Percentiles rank a stretch among this genome's conserved stretches.
phyloP scores from a whole-genome alignment of 2,113 vertebrate genomes.

The Lepus timidus region DNA sequence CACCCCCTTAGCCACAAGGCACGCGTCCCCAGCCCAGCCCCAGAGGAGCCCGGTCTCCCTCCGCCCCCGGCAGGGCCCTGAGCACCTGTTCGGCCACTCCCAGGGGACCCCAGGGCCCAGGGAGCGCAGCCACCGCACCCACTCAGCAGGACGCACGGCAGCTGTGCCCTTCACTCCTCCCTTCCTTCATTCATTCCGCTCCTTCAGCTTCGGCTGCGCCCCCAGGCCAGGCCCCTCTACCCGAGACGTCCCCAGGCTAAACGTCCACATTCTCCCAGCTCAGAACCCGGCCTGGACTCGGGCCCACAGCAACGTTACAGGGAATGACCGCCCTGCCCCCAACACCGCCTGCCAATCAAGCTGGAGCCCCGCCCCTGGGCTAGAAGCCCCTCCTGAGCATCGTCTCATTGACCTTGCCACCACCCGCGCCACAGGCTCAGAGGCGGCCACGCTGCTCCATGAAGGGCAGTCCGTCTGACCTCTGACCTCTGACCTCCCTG shows the following conservation, averaged over 20 bases:
- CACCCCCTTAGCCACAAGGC: too few species aligned
- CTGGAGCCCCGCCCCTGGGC: too few species aligned
- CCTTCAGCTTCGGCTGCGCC: too few species aligned
- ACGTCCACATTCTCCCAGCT: not conserved
- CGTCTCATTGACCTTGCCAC: too few species aligned
- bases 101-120: too few species aligned
- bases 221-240: not conserved
- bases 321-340: not conserved
- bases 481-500: not conserved
- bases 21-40: too few species aligned
- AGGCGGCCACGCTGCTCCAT: not conserved
- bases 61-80: too few species aligned
- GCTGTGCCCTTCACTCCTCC: not conserved
- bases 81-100: not conserved
- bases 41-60: not conserved
- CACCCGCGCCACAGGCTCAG: not conserved
- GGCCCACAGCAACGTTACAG: too few species aligned
- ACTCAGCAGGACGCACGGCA: too few species aligned
- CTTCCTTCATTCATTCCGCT: too few species aligned
- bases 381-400: too few species aligned
- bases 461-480: not conserved
- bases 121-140: too few species aligned
- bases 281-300: not conserved
- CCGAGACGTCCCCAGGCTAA: not conserved
- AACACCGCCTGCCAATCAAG: accelerated